phyloP scores from a whole-genome alignment of 2,888 invertebrate genomes.

The Cataglyphis rosenhaueri region DNA sequence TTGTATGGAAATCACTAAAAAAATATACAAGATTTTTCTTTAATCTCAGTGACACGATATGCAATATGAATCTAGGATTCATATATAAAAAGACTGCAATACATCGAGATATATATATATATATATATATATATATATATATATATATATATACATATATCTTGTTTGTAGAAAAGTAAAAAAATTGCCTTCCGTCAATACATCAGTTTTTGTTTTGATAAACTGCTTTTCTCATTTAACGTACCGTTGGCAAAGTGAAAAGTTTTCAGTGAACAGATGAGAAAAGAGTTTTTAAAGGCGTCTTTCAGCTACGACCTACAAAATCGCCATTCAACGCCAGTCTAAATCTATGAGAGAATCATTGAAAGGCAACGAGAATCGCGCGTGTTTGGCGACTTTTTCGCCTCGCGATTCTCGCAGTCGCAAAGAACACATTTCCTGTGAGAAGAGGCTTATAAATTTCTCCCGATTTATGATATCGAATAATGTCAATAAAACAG shows the following conservation, averaged over 20 bases:
- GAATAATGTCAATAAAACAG: slow-evolving; percentile 60
- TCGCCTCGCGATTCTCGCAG: not conserved
- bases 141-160: not conserved
- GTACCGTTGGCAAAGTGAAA: slow-evolving; percentile 22
- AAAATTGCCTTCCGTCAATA: slow-evolving; percentile 1
- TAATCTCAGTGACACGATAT: not conserved
- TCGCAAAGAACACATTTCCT: slow-evolving; percentile 45
- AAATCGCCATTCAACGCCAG: slow-evolving; percentile 46
- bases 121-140: not conserved
- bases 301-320: slow-evolving; percentile 34
- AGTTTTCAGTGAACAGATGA: slow-evolving; percentile 19
- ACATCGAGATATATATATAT: too few relatives aligned
- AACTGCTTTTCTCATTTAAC: slow-evolving; percentile 27
- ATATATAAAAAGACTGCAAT: not conserved
- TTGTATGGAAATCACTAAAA: not conserved
- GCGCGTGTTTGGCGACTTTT: slow-evolving; percentile 10
- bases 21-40: not conserved
- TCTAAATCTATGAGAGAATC: slow-evolving; percentile 11
- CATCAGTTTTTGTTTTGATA: slow-evolving; percentile 19
- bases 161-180: not conserved
- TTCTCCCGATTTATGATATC: slow-evolving; percentile 44
- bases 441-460: slow-evolving; percentile 57
- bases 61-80: not conserved
- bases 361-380: slow-evolving; percentile 22
- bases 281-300: slow-evolving; percentile 35